A percentile compares a stretch with the other conserved stretches of the same genome.
Conservation (phyloP, 2,888 invertebrate genomes). For the Stenchaetothrips biformis region DNA sequence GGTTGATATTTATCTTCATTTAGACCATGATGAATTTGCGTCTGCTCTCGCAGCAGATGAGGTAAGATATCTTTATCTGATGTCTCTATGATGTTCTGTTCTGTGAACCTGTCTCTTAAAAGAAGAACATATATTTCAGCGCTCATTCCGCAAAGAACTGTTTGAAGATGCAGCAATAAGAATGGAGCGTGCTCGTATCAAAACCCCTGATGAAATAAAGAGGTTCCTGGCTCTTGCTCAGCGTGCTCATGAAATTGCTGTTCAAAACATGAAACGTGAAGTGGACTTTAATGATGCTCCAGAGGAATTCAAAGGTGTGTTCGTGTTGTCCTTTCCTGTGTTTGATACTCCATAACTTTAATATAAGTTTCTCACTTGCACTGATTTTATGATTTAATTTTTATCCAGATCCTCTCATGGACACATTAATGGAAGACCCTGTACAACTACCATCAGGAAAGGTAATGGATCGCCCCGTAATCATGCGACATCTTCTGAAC, state of each 20-base stretch:
- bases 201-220: constrained; percentile 70
- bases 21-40: constrained; percentile 87
- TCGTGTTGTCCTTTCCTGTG: constrained; percentile 13
- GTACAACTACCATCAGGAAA: constrained; percentile 86
- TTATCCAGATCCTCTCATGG: constrained; percentile 83
- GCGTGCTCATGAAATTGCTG: constrained; percentile 69
- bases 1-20: constrained; percentile 93
- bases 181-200: constrained; percentile 76
- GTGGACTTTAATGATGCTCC: constrained; percentile 94
- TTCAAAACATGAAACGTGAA: constrained; percentile 74
- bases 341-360: not conserved
- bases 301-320: constrained; percentile 76
- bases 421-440: constrained; percentile 94
- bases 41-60: constrained; percentile 93
- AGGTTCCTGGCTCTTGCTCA: constrained; percentile 73
- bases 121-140: constrained; percentile 51
- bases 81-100: constrained; percentile 7
- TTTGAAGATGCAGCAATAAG: constrained; percentile 86
- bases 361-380: not conserved
- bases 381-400: constrained; percentile 2
- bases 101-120: not conserved
- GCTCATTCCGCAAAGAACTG: constrained; percentile 88
- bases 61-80: constrained; percentile 49
- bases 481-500: constrained; percentile 88
- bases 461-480: constrained; percentile 91